Base-by-base conservation (phyloP, 1,140 invertebrate genomes). In the Eumaeus atala region DNA sequence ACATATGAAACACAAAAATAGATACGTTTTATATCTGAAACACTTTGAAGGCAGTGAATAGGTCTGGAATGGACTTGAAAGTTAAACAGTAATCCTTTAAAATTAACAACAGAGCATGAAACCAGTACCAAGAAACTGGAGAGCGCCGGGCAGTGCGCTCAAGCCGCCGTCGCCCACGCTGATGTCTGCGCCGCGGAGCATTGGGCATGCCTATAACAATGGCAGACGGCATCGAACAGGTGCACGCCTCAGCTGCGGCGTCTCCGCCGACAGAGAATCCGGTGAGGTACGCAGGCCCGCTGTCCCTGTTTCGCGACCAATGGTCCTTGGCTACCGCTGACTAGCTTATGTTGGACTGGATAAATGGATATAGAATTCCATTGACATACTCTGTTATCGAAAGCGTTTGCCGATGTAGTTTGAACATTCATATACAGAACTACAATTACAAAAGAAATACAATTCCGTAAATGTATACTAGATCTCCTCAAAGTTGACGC, bases 331-430 rank as follows among this genome's bases (percentile, higher is more conserved):
- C 42, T 11, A 52, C 51, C 21, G 18, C 40, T 52, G 37, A 42
- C 37, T 21, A 5, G 21, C 11, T 12, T 4, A 11, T 52, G 40
- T 18, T 52, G 36, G 12, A 12, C 7, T 52, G 51, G 37, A 18
- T 42, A 38, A 18, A 42, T 28, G 36, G 51, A 28, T 52, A 52
- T 42, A 42, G 42, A 42, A 52, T 52, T 8, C 51, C 36, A 38
- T 52, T 52, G 12, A 21, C 40, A 28, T 18, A 16, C 18, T 18
- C 5, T 21, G 16, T 11, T 16, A 7, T 14, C 36, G 40, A 40
- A 38, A 6, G 28, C 16, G 21, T 33, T 11, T 12, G 33, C 51
- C 51, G 9, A 28, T 11, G 8, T 8, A 14, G 9, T 11, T 6
- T 3, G 11, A 6, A 0, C 12, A n/a, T 38, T n/a, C 4, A n/a